Evolutionary conservation across 2,888 invertebrate species (phyloP), one percentile per base, ranked within the genome.

Genomic region (Diogma glabrata): DNA sequence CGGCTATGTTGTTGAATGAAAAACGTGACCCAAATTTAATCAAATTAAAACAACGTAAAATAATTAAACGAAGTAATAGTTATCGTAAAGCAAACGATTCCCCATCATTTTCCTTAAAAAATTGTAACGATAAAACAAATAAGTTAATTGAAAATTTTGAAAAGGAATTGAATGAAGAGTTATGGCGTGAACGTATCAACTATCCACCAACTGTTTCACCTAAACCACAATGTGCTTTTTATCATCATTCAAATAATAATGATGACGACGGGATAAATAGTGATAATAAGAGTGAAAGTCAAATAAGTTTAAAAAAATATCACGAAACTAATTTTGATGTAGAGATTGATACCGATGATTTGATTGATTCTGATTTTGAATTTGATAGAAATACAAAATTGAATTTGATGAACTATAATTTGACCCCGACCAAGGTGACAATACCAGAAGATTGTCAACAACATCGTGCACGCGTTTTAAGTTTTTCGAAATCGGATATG

Each of bases 51-150:
- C 53, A 49, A 50, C 47, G 55, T 24, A 57, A 57, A 33, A 79
- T 78, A 70, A 73, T 88, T 46, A 86, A 85, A 68, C 81, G 89
- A 54, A 87, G 86, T 65, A 86, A 89, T 66, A 89, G 88, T 69
- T 89, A 89, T 65, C 80, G 87, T 57, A 76, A 85, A 67, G 89
- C 89, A 14, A 88, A 88, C 69, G 14, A 19, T 30, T 48, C 33
- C n/a, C 48, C 30, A 24, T 22, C 46, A 4, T 24, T 24, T 4
- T 46, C 46, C 14, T 12, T 30, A 7, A 30, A 33, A 14, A 43
- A 22, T 43, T 43, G 20, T 43, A 23, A 23, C 10, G 43, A 8
- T 2, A 40, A 20, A 20, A 20, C 12, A 22, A 61, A 70, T 52
- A 74, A 72, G 64, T 74, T 74, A 65, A 71, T 76, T 58, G 77